Percentiles rank a stretch among this genome's conserved stretches.
phyloP scores from a whole-genome alignment of 2,797 vertebrate species.

The Sarcophilus harrisii region DNA sequence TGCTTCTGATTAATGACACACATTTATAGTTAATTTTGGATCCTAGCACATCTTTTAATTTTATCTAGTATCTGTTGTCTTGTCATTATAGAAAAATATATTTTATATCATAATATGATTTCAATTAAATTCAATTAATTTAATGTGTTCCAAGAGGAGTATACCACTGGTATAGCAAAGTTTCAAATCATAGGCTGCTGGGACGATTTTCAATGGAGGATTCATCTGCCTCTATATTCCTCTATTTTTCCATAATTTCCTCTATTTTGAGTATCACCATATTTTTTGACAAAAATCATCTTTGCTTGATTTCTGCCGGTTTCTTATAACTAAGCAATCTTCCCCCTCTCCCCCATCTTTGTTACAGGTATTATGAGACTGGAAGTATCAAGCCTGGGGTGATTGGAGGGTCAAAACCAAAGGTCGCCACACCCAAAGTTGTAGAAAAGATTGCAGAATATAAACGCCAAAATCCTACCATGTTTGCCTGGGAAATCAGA shows the following conservation, averaged over 20 bases:
- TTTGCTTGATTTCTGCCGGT: constrained; percentile 31
- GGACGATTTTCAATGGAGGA: constrained; percentile 33
- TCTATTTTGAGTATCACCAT: not conserved
- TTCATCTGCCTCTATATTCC: constrained; percentile 2
- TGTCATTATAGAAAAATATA: constrained; percentile 72
- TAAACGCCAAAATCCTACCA: constrained; percentile 99
- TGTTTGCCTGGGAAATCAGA: constrained; percentile 99
- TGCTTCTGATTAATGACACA: constrained; percentile 78
- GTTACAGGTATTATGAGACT: constrained; percentile 96
- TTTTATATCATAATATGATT: constrained; percentile 53
- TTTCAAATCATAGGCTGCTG: not conserved
- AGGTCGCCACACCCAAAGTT: constrained; percentile 99
- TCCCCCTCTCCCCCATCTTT: constrained; percentile 75
- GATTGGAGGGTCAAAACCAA: constrained; percentile 99
- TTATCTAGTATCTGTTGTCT: constrained; percentile 75
- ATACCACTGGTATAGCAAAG: constrained; percentile 40
- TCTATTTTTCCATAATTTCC: not conserved
- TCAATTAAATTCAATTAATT: constrained; percentile 78
- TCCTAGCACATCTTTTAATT: constrained; percentile 76
- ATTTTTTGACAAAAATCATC: constrained; percentile 10
- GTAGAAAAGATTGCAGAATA: constrained; percentile 99
- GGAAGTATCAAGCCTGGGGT: constrained; percentile 98
- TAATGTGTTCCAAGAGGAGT: constrained; percentile 70
- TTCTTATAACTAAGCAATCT: constrained; percentile 60
- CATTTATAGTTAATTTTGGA: constrained; percentile 82